Base-by-base conservation (phyloP, 2,797 vertebrate genomes). In the Anableps anableps region DNA sequence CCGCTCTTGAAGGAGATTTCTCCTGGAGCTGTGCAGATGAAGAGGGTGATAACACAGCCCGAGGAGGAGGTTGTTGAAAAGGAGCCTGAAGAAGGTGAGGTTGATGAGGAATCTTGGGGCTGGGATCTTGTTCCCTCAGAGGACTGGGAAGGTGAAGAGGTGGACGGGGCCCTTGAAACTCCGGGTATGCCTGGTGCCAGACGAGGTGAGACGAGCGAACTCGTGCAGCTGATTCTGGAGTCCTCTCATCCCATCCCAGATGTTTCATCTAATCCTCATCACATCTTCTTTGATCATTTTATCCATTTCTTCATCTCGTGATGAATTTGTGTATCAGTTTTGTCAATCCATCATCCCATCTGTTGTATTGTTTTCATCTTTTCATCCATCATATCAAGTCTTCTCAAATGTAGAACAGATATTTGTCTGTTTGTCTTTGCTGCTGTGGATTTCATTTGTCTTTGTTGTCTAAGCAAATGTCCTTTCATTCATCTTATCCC, bases 121-220 rank as follows among this genome's bases (percentile, higher is more conserved):
- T 96, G 96, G 94, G 95, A 97, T 87, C 84, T 94, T 83, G 87
- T 85, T 81, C 95, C 96, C 75, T 41, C 86, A 1, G 95, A 96
- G 41, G 95, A 94, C 64, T 96, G 90, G 93, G 93, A 95, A 92
- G 91, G 89, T 72, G 90, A 90, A 86, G 83, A 75, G 73, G 82
- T 94, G 51, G 85, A 85, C 45, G 95, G 94, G 71, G 91, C 88
- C 29, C 1, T 95, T 87, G 95, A 97, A 85, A 95, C 95, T 90
- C 97, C 97, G 83, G 95, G 93, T 83, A 94, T 96, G 86, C 93
- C 95, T 68, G 93, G 84, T 38, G 83, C 88, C 84, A 97, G 94
- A 94, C 93, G 94, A 97, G 97, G 97, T 98, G 97, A 98, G 76
- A 70, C 80, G 76, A 29, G 85, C 77, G 74, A 85, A 88, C 89